Base-by-base conservation (phyloP, 2,888 invertebrate species). In the Hydropsyche betteni region DNA sequence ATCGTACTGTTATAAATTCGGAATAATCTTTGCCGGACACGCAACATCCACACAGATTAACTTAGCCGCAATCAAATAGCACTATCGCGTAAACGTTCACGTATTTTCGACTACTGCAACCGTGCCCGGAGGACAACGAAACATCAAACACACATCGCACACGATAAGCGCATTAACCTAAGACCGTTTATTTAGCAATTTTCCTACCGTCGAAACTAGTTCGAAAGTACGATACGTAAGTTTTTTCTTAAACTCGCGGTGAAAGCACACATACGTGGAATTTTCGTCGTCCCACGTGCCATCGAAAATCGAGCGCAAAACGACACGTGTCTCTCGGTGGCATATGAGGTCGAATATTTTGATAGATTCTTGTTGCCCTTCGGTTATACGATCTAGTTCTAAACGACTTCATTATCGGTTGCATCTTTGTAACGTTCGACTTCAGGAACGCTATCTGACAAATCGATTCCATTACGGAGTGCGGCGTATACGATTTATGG, bases 371-470 rank as follows among this genome's bases (percentile, higher is more conserved):
- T 53, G 44, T 74, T 75, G 77, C 75, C 77, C 76, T 76, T 53
- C 51, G 73, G 77, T 72, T 75, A 72, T 72, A 74, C n/a, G 77
- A 75, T 75, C 74, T 70, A 44, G 74, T 75, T 75, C 75, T 77
- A 75, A 44, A 71, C 74, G 69, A 36, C 73, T 75, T 75, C 53
- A 77, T 75, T 74, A 77, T 77, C 64, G 34, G 12, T 64, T 34
- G 64, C 61, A 64, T 64, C 64, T 64, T 55, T 55, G n/a, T 34
- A 34, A n/a, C 36, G 34, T n/a, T 61, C 16, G 61, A 16, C 51
- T 12, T 16, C 24, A 34, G 36, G 34, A 64, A 64, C 36, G 34
- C 36, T 64, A 64, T 64, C 64, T 64, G 64, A 64, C 64, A 64
- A 64, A 64, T 64, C 64, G 64, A 64, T 64, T 64, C 64, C 64